Conservation (phyloP, 2,888 invertebrate genomes). For the Pollenia angustigena region DNA sequence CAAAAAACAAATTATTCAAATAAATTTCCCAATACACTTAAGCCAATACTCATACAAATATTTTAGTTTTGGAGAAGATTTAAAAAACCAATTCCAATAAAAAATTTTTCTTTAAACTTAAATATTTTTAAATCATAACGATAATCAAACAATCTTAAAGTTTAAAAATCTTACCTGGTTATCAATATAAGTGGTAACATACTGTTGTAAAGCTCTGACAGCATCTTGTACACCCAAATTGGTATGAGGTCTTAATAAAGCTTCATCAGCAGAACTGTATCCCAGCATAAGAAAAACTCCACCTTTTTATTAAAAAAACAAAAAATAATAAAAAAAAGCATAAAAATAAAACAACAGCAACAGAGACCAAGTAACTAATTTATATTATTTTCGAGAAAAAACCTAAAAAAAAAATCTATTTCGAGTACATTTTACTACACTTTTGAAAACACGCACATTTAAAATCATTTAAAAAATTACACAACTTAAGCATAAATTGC, state of each 20-base stretch:
- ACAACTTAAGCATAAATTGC: slow-evolving; percentile 19
- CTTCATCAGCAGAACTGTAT: slow-evolving; percentile 95
- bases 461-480: slow-evolving; percentile 40
- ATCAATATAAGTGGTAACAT: slow-evolving; percentile 89
- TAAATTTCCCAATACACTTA: too few species aligned
- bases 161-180: slow-evolving; percentile 86
- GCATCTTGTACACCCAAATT: slow-evolving; percentile 94
- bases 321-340: not conserved
- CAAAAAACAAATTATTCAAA: not conserved
- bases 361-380: too few species aligned
- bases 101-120: not conserved
- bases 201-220: slow-evolving; percentile 91
- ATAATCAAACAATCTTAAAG: too few species aligned
- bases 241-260: slow-evolving; percentile 91
- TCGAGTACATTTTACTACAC: slow-evolving; percentile 2
- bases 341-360: slow-evolving; percentile 9
- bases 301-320: slow-evolving; percentile 84
- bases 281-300: slow-evolving; percentile 95
- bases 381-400: not conserved
- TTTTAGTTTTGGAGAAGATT: too few species aligned
- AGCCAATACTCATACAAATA: too few species aligned
- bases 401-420: not conserved
- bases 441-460: slow-evolving; percentile 60
- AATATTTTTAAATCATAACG: too few species aligned
- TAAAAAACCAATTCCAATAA: not conserved